Conservation (phyloP, 2,113 vertebrate species). For the Gracilinanus agilis region DNA sequence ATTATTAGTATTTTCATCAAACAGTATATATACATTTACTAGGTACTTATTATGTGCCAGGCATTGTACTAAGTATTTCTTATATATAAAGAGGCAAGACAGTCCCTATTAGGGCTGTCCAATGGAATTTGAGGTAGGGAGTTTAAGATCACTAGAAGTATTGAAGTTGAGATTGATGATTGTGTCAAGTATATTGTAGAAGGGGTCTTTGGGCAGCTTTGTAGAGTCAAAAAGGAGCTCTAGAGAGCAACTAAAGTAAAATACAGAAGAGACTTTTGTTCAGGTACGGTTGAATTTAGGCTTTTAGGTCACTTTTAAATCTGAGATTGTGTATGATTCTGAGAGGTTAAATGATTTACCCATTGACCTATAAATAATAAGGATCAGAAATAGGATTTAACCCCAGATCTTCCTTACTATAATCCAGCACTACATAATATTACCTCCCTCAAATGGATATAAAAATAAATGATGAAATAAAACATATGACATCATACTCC, state of each 20-base stretch:
- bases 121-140: no score
- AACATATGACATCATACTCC: not conserved
- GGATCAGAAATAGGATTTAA: not conserved
- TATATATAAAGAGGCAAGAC: no score
- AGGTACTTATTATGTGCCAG: no score
- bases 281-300: not conserved
- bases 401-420: not conserved
- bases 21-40: no score
- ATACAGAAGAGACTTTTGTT: not conserved
- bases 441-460: not conserved
- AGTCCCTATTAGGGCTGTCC: no score
- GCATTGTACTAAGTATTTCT: no score
- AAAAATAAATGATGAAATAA: not conserved
- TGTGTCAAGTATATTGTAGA: no score
- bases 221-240: not conserved
- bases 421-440: not conserved
- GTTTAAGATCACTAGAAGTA: no score
- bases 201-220: no score
- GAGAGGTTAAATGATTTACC: not conserved
- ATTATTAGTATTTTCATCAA: no score
- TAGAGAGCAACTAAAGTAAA: not conserved
- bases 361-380: not conserved
- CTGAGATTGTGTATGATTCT: not conserved
- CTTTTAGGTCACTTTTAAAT: not conserved
- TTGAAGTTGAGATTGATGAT: no score